Base-by-base conservation (phyloP, 2,888 invertebrate genomes). In the Melangyna quadrimaculata region DNA sequence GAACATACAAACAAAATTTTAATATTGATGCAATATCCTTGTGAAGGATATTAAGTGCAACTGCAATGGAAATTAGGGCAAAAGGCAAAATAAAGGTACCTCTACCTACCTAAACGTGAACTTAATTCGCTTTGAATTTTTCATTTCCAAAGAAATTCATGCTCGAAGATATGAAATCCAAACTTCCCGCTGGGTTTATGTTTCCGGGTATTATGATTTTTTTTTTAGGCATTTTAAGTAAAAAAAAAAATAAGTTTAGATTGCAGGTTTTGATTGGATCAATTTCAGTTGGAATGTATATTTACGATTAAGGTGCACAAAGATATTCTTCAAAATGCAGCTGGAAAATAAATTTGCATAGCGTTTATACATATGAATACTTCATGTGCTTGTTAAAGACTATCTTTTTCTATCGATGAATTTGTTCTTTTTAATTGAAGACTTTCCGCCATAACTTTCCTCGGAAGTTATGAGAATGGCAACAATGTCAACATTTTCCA, bases 21-120 rank as follows among this genome's bases (percentile, higher is more conserved):
- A 71, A 78, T 78, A 69, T 70, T 71, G 74, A 65, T 67, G 71
- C 65, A 75, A 84, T 83, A 53, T 67, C 51, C 40, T 35, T 40
- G 27, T 65, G 40, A 27, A 35, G 51, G 70, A 71, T 75, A 51
- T 67, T 77, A 48, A 75, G 55, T 61, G 70, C 79, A 80, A 71
- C 71, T 84, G 79, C 84, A 75, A 61, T 71, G 67, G 45, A 80
- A 84, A 72, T 67, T 29, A 48, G 43, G 59, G 29, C 37, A 37
- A 22, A 51, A 51, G 51, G 35, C 59, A 70, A 35, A 63, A 69
- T 69, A 32, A n/a, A n/a, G n/a, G n/a, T n/a, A n/a, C n/a, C n/a
- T n/a, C n/a, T n/a, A n/a, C n/a, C n/a, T n/a, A n/a, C n/a, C n/a
- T n/a, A n/a, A 63, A 73, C 61, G 55, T 69, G 61, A 55, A 67